Percentiles rank a stretch among this genome's conserved stretches.
These are phyloP conservation scores for Cosmorhoe ocellata DNA, from an alignment of 2,888 invertebrate genomes.

Conservation along the genomic window DNA sequence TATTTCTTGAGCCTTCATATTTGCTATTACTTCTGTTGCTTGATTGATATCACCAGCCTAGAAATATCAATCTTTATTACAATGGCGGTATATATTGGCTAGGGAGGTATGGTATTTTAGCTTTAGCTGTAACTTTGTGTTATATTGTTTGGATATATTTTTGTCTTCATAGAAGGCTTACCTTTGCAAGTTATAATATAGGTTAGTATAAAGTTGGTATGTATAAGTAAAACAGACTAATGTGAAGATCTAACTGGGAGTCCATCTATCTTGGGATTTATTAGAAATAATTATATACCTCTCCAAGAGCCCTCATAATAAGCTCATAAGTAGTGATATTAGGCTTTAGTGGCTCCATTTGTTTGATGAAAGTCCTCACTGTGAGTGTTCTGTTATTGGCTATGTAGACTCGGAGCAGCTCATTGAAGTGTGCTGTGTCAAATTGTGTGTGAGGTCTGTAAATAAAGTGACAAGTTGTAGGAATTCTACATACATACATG, in stretches of 20 bases:
- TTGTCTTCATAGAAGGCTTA: too few relatives aligned
- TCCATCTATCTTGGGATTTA: too few relatives aligned
- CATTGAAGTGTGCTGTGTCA: constrained; percentile 78
- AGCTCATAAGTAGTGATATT: constrained; percentile 80
- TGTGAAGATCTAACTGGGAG: too few relatives aligned
- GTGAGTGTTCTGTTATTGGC: constrained; percentile 77
- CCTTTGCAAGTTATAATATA: too few relatives aligned
- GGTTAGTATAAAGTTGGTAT: too few relatives aligned
- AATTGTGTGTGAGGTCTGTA: constrained; percentile 64
- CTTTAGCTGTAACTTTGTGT: too few relatives aligned
- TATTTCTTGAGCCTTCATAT: constrained; percentile 81
- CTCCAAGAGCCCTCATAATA: constrained; percentile 81
- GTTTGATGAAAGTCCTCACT: constrained; percentile 67
- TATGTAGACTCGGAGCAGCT: constrained; percentile 81
- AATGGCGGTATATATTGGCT: too few relatives aligned
- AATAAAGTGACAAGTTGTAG: background rate
- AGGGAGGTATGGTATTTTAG: too few relatives aligned
- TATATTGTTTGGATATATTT: too few relatives aligned
- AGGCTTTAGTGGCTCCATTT: constrained; percentile 71
- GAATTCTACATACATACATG: too few relatives aligned
- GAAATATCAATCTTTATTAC: constrained; percentile 19
- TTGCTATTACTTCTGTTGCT: constrained; percentile 80
- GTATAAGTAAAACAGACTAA: too few relatives aligned
- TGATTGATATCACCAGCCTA: constrained; percentile 82
- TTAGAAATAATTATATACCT: constrained; percentile 50